These are phyloP conservation scores for Philopedon plagiatum DNA, from an alignment of 2,888 invertebrate genomes.

Conservation along the genomic window DNA sequence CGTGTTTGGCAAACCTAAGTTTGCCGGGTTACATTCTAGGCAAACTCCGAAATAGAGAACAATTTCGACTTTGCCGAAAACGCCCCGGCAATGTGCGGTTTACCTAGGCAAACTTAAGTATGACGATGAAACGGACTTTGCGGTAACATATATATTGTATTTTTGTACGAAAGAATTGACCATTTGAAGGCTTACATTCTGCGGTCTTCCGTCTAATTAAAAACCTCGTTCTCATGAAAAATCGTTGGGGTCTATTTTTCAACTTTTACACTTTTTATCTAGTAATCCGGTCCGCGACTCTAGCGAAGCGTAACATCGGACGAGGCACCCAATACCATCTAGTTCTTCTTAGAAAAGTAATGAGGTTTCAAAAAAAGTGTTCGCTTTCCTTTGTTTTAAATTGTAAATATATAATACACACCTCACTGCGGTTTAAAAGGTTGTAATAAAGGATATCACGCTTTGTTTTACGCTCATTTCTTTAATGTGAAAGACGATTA, in stretches of 20 bases:
- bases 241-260: constrained; percentile 28
- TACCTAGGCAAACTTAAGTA: too few relatives aligned
- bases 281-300: constrained; percentile 29
- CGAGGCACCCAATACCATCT: constrained; percentile 35
- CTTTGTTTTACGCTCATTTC: constrained; percentile 54
- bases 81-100: too few relatives aligned
- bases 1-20: too few relatives aligned
- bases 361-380: constrained; percentile 56
- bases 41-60: too few relatives aligned
- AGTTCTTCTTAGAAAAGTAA: constrained; percentile 56
- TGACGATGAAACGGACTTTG: too few relatives aligned
- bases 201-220: constrained; percentile 37
- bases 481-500: constrained; percentile 29
- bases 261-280: constrained; percentile 35
- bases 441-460: constrained; percentile 57
- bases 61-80: too few relatives aligned
- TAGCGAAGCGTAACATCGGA: constrained; percentile 40
- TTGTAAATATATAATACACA: constrained; percentile 64
- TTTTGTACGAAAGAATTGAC: too few relatives aligned
- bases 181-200: too few relatives aligned
- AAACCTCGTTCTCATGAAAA: constrained; percentile 39
- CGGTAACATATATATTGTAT: too few relatives aligned
- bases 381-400: constrained; percentile 60
- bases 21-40: too few relatives aligned
- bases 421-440: constrained; percentile 61